A percentile compares a stretch with the other conserved stretches of the same genome.
Conservation (phyloP, 2,888 invertebrate species). For the Nudaria mundana region DNA sequence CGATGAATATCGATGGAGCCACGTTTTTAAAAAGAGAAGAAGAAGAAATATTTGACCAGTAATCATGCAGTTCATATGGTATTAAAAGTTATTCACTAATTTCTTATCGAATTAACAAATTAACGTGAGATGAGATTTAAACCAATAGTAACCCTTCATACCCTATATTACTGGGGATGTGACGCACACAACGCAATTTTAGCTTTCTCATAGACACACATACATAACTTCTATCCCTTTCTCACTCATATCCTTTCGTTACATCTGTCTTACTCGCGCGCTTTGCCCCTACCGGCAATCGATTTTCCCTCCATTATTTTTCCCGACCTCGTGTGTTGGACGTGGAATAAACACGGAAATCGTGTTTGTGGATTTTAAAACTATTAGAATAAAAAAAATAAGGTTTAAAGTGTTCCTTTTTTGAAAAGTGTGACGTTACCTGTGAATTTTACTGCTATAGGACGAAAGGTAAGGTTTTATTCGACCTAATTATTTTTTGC, state of each 20-base stretch:
- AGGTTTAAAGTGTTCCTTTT: slow-evolving; percentile 13
- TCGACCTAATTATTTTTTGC: background rate
- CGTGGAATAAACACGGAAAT: slow-evolving; percentile 15
- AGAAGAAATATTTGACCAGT: background rate
- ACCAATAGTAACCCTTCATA: slow-evolving; percentile 26
- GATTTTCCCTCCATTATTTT: slow-evolving; percentile 40
- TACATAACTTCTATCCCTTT: slow-evolving; percentile 19
- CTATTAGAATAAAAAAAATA: slow-evolving; percentile 9
- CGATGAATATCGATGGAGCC: background rate
- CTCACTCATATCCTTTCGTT: background rate
- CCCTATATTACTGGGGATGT: slow-evolving; percentile 29
- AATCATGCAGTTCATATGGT: too few relatives aligned
- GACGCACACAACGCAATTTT: slow-evolving; percentile 20
- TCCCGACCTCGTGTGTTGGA: slow-evolving; percentile 21
- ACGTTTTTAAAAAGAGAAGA: background rate
- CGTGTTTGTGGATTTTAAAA: slow-evolving; percentile 24
- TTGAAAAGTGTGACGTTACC: slow-evolving; percentile 11
- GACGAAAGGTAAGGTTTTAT: slow-evolving; percentile 20
- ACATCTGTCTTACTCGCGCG: slow-evolving; percentile 13
- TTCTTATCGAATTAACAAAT: background rate
- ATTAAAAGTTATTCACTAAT: background rate
- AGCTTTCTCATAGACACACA: slow-evolving; percentile 21
- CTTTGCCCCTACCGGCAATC: slow-evolving; percentile 22
- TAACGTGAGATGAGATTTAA: slow-evolving; percentile 1
- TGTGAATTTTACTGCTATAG: slow-evolving; percentile 5